Conservation (phyloP, 2,113 vertebrate species). For the Callocephalon fimbriatum region DNA sequence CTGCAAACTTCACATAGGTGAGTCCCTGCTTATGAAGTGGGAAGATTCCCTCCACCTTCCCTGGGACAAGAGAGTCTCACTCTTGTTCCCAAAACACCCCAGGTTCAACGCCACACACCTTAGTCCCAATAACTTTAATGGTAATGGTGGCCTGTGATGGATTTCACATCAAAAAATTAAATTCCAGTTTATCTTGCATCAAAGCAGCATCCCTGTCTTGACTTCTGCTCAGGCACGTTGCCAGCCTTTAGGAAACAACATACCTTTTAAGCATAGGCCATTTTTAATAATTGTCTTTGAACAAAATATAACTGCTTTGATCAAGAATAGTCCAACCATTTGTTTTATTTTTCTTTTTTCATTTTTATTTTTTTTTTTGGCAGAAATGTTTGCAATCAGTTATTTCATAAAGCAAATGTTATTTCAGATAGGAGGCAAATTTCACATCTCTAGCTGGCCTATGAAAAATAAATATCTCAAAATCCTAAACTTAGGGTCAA, state of each 20-base stretch:
- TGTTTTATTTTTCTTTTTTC: not conserved
- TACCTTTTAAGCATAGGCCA: not conserved
- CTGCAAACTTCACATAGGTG: not conserved
- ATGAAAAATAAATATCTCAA: conserved; percentile 49
- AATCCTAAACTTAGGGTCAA: conserved; percentile 53
- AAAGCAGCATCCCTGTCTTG: fast-evolving
- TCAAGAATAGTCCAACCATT: not conserved
- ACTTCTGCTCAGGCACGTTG: not conserved
- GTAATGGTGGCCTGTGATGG: not conserved
- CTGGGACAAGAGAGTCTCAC: not conserved
- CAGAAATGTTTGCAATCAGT: not conserved
- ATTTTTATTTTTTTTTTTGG: not conserved
- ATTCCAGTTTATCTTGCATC: not conserved
- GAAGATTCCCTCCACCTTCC: not conserved
- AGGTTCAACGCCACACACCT: fast-evolving
- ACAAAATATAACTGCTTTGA: not conserved
- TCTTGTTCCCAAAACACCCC: not conserved
- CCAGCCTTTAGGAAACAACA: fast-evolving
- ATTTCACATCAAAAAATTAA: not conserved
- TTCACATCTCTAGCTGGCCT: not conserved
- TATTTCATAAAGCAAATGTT: conserved; percentile 21
- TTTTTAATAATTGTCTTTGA: not conserved
- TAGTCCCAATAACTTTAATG: not conserved
- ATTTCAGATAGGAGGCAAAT: not conserved
- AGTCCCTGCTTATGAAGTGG: fast-evolving